phyloP scores from a whole-genome alignment of 2,888 invertebrate genomes.

The Steinernema scapterisci region DNA sequence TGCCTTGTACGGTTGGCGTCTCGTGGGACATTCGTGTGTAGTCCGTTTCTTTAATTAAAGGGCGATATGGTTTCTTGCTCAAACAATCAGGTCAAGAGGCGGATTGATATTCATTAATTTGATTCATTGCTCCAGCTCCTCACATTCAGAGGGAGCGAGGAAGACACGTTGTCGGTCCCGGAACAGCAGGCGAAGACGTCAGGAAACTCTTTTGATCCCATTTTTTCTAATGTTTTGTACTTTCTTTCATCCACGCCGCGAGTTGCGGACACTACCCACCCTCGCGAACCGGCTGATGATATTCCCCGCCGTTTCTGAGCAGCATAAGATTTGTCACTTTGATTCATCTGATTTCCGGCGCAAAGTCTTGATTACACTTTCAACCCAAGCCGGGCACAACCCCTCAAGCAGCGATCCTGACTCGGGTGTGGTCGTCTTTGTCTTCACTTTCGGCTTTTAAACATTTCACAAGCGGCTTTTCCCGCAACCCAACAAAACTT shows the following conservation, averaged over 20 bases:
- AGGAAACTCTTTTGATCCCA: slow-evolving; percentile 2
- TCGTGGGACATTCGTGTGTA: not conserved
- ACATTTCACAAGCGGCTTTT: no score
- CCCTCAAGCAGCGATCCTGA: no score
- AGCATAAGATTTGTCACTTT: slow-evolving; percentile 17
- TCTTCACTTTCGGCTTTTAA: no score
- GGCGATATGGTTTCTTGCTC: slow-evolving; percentile 1
- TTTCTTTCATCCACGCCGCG: not conserved
- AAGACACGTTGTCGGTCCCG: not conserved
- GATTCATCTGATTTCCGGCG: slow-evolving; percentile 29
- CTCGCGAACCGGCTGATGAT: not conserved
- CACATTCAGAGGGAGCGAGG: not conserved
- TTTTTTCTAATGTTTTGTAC: slow-evolving; percentile 14
- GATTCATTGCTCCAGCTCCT: slow-evolving; percentile 30
- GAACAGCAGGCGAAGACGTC: not conserved
- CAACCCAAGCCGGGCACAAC: not conserved
- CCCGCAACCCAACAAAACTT: no score
- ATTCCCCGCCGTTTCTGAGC: not conserved
- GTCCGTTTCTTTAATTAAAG: slow-evolving; percentile 19
- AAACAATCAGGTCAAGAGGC: slow-evolving; percentile 18
- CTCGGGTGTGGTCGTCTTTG: no score
- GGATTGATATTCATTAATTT: slow-evolving; percentile 25
- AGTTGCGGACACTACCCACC: not conserved
- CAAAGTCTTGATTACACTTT: slow-evolving; percentile 13
- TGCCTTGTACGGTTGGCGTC: no score